Base-by-base conservation (phyloP, 2,113 vertebrate genomes). In the Semnornis frantzii region DNA sequence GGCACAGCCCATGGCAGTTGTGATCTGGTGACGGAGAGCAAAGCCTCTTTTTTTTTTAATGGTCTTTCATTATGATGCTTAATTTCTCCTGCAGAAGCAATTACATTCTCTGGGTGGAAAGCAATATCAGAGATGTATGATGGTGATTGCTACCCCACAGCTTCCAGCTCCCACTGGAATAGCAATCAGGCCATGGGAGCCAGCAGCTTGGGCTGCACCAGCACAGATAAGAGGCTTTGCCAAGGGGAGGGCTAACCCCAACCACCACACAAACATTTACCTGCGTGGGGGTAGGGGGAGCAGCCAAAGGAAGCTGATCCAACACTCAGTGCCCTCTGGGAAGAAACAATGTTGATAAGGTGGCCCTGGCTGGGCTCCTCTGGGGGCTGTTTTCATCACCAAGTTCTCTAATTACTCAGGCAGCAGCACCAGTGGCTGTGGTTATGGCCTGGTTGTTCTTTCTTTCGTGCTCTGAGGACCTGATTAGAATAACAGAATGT, bases 41-140 rank as follows among this genome's bases (percentile, higher is more conserved):
- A 39, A 69, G 57, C 15, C 65, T 59, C 39, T 59, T 59, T 71
- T 21, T 23, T 46, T 44, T 66, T 69, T 62, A 74, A 10, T 12
- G 60, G 10, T 7, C 0, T 90, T 87, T 91, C 85, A 89, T 82
- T 85, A 60, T 3, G 82, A 37, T 46, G 92, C 63, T 79, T 94
- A 82, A 92, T 93, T 94, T 82, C 78, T 82, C 33, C 82, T 82
- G 78, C 90, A 73, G 85, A 75, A 85, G 79, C 82, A 91, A 93
- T 95, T 87, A 58, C 18, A 7, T 78, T 46, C 74, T 54, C 19
- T 0, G 24, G 48, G 74, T 33, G 62, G 87, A 83, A 87, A 68
- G 87, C 77, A 66, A n/a, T 71, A 55, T 54, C 8, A 0, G 75
- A 82, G 90, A 44, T 0, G 12, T 33, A 2, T 11, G 84, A 33